Base-by-base conservation (phyloP, 2,888 invertebrate species). In the Stenoptilia bipunctidactyla region DNA sequence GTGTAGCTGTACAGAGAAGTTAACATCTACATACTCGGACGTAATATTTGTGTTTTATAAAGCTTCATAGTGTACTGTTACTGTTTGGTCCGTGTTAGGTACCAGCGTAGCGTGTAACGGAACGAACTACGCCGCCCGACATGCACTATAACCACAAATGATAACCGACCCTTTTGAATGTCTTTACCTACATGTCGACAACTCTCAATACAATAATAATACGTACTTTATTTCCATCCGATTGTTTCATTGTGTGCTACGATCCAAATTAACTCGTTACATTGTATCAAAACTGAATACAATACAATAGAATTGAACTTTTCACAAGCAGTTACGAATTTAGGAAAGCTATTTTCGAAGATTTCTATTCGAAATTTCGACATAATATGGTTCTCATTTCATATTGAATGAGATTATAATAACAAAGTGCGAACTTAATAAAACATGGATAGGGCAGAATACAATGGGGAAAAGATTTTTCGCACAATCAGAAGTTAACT, bases 141-240 rank as follows among this genome's bases (percentile, higher is more conserved):
- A 83, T 80, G 83, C 80, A 73, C 70, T 68, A 59, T 80, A 75
- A 79, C 64, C 83, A 82, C 83, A 75, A 83, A 83, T 82, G 82
- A 82, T 79, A 75, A 80, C 79, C 79, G 77, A 82, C 80, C 72
- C 69, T 75, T 82, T 82, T 72, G 72, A 71, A 65, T 61, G 66
- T n/a, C 12, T 30, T 30, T 30, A 30, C 30, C 9, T 8, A 30
- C 12, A 30, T 30, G 4, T 30, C 64, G 69, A 70, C 66, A 67
- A 65, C 56, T 58, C 58, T 48, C 52, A 49, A 30, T 30, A 8
- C 30, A 30, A 30, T 30, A 12, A 30, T 30, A 30, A 9, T n/a
- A 10, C 30, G n/a, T 8, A 35, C 13, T 13, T 35, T 10, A 34
- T 33, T 33, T 13, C 15, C 34, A 13, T 13, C 3, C 4, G 33